These are phyloP conservation scores for Siniperca obscura DNA, from an alignment of 2,797 vertebrate species.

Conservation along the genomic window DNA sequence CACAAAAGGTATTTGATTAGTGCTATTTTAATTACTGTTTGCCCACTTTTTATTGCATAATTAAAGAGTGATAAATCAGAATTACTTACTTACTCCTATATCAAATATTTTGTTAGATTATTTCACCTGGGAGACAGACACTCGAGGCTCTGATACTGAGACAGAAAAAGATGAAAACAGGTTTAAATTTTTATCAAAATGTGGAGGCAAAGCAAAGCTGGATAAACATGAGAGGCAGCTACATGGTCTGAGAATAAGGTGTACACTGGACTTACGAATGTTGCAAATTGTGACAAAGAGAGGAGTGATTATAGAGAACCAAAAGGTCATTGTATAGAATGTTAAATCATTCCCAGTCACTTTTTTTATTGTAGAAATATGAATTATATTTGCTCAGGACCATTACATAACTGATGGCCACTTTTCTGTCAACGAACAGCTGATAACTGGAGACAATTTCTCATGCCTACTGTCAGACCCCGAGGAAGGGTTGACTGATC, in stretches of 20 bases:
- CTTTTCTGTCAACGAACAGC: not conserved
- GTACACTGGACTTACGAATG: not conserved
- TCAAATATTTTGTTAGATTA: not conserved
- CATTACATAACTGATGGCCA: not conserved
- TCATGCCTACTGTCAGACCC: not conserved
- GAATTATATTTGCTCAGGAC: not conserved
- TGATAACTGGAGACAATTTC: not conserved
- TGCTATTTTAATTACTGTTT: not conserved
- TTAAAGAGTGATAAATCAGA: not conserved
- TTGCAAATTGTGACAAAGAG: not conserved
- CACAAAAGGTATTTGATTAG: constrained; percentile 3
- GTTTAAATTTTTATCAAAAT: not conserved
- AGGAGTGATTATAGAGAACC: not conserved
- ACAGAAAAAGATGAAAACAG: not conserved
- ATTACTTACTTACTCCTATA: not conserved
- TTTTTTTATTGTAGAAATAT: not conserved
- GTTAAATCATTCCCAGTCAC: not conserved
- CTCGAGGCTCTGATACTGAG: not conserved
- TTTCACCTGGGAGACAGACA: not conserved
- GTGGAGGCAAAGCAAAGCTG: not conserved
- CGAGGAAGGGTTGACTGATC: constrained; percentile 13
- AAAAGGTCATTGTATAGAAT: not conserved
- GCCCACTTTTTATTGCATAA: not conserved
- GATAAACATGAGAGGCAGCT: not conserved
- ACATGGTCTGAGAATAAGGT: not conserved